phyloP scores from a whole-genome alignment of 2,888 invertebrate species.

The Hirtodrosophila duncani region DNA sequence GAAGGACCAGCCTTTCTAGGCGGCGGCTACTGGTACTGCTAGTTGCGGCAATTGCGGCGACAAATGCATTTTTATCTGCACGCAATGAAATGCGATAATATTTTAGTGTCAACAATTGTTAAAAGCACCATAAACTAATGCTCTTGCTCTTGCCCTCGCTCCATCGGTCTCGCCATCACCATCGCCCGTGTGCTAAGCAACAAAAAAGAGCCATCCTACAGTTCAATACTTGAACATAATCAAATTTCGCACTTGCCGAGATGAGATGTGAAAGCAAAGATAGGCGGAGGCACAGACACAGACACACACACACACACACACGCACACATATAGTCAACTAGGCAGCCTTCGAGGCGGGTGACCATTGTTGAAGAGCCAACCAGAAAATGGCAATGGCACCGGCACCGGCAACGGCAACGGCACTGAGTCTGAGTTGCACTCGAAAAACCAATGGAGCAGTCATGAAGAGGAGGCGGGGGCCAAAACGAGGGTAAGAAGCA shows the following conservation, averaged over 20 bases:
- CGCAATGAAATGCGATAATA: slow-evolving; percentile 75
- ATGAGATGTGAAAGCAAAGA: slow-evolving; percentile 36
- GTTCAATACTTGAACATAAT: slow-evolving; percentile 69
- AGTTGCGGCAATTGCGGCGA: slow-evolving; percentile 69
- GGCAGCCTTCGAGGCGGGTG: slow-evolving; percentile 57
- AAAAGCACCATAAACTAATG: slow-evolving; percentile 75
- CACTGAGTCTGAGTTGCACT: slow-evolving; percentile 46
- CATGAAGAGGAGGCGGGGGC: slow-evolving; percentile 12
- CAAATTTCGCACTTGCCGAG: slow-evolving; percentile 53
- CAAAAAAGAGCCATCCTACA: slow-evolving; percentile 54
- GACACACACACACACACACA: slow-evolving; percentile 28
- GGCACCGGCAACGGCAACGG: slow-evolving; percentile 10
- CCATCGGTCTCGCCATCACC: slow-evolving; percentile 7
- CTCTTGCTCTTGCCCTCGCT: slow-evolving; percentile 31
- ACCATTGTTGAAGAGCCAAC: slow-evolving; percentile 51
- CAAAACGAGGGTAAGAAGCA: background rate
- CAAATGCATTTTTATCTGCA: slow-evolving; percentile 74
- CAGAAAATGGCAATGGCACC: slow-evolving; percentile 18
- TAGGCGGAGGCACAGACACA: slow-evolving; percentile 26
- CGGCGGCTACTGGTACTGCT: slow-evolving; percentile 19
- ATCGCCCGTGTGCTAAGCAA: slow-evolving; percentile 11
- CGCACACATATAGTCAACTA: slow-evolving; percentile 36
- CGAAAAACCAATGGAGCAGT: slow-evolving; percentile 60
- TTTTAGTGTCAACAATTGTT: slow-evolving; percentile 77
- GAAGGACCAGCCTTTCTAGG: slow-evolving; percentile 8